These are phyloP conservation scores for Onychomys leucogaster DNA, from an alignment of 2,797 vertebrate genomes.

Conservation along the genomic window DNA sequence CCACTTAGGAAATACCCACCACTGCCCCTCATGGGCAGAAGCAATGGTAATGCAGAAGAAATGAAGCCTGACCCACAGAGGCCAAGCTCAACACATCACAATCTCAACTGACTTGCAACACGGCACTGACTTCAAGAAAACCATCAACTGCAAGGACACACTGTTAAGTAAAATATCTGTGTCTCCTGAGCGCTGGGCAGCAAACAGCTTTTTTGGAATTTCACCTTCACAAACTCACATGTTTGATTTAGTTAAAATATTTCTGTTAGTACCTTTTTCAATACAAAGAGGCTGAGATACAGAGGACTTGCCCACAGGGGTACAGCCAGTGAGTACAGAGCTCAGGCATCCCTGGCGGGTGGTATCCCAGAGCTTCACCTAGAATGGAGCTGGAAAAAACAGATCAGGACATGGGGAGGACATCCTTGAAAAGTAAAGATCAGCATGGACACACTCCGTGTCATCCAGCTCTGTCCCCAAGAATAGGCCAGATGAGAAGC, in stretches of 20 bases:
- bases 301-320: neutral
- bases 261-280: neutral
- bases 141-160: fast-evolving
- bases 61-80: fast-evolving
- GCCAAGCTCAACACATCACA: neutral
- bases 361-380: neutral
- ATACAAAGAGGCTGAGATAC: neutral
- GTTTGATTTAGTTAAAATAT: neutral
- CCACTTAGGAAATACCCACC: neutral
- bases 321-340: neutral
- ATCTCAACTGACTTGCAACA: fast-evolving
- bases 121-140: fast-evolving
- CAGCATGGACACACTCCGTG: neutral
- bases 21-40: fast-evolving
- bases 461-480: neutral
- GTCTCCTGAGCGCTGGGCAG: fast-evolving
- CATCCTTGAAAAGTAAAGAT: neutral
- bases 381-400: neutral
- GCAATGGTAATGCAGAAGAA: too few relatives aligned
- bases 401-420: neutral
- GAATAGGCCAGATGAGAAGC: too few relatives aligned
- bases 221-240: fast-evolving
- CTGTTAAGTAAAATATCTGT: fast-evolving
- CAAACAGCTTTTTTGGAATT: fast-evolving
- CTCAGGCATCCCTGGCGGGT: neutral